Base-by-base conservation (phyloP, 1,140 invertebrate genomes). In the Drosophila nebulosa region DNA sequence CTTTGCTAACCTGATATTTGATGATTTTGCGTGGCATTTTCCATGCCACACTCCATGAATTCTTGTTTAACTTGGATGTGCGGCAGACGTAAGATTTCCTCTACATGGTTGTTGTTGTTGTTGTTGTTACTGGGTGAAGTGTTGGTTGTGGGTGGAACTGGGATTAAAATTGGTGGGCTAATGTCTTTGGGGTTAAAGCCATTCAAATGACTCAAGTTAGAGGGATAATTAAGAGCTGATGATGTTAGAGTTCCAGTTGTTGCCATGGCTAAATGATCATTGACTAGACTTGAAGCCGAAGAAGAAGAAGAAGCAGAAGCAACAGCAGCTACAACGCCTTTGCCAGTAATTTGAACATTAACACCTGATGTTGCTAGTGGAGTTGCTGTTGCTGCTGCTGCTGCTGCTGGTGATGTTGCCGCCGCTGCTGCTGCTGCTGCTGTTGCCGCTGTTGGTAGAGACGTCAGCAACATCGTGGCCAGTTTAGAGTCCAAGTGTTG, bases 271-370 rank as follows among this genome's bases (percentile, higher is more conserved):
- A 81, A 74, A 74, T 84, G 81, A 81, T 86, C 78, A 65, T 81
- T 74, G 81, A 81, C 67, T 75, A 79, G 60, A 66, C 69, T 67
- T 62, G 67, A 51, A 18, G 52, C 27, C 4, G 42, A 21, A 21
- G 42, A 9, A 21, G 42, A 9, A 21, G 46, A 21, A 18, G 46
- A 12, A 21, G 46, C 16, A 22, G 42, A 50, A 50, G 30, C 9
- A 24, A 4, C 24, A 46, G 32, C 42, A 62, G 55, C 59, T 56
- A 72, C 59, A 85, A 90, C 80, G 85, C 86, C 86, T 89, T 85
- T 79, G 80, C 68, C 74, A 56, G 74, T 83, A 89, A 89, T 90
- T 89, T 89, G 86, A 80, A 74, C 83, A 90, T 88, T 88, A 89
- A 84, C 79, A 90, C 83, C 88, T 90, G 86, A 63, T 66, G 74